Conservation (phyloP, 2,888 invertebrate genomes). For the Stramonita haemastoma region DNA sequence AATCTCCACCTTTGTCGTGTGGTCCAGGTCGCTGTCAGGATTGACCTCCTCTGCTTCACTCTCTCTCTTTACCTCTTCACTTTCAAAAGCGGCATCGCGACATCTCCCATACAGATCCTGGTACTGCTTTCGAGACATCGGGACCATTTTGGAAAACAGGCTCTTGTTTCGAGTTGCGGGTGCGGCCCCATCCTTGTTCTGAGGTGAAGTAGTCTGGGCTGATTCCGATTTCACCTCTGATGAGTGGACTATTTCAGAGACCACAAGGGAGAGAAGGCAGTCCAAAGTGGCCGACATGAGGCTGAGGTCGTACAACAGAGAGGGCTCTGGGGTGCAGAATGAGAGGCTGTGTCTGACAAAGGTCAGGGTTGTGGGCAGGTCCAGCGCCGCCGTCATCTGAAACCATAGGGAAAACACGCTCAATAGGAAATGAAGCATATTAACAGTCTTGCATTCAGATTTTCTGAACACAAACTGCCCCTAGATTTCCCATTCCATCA, state of each 20-base stretch:
- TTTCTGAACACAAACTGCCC: too few relatives aligned
- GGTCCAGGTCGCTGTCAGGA: neutral
- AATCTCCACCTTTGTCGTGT: neutral
- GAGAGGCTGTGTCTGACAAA: neutral
- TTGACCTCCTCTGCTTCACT: neutral
- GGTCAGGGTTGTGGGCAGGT: conserved; percentile 14
- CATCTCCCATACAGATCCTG: too few relatives aligned
- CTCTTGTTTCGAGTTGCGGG: too few relatives aligned
- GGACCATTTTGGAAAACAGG: too few relatives aligned
- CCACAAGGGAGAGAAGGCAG: conserved; percentile 2
- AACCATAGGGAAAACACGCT: neutral
- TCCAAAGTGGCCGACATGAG: conserved; percentile 24
- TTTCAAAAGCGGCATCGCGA: neutral
- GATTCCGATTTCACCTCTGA: neutral
- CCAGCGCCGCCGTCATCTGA: conserved; percentile 17
- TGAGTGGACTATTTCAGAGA: neutral
- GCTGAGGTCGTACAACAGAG: conserved; percentile 21
- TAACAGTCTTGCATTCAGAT: too few relatives aligned
- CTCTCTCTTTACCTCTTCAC: neutral
- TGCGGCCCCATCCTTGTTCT: neutral
- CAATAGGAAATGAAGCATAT: too few relatives aligned
- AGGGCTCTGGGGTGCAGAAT: neutral
- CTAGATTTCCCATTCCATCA: too few relatives aligned
- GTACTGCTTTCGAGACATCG: too few relatives aligned
- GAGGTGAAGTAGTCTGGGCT: neutral